Evolutionary conservation across 2,797 vertebrate genomes (phyloP), one percentile per base, ranked within the genome.

Genomic region (Sylvilagus floridanus): DNA sequence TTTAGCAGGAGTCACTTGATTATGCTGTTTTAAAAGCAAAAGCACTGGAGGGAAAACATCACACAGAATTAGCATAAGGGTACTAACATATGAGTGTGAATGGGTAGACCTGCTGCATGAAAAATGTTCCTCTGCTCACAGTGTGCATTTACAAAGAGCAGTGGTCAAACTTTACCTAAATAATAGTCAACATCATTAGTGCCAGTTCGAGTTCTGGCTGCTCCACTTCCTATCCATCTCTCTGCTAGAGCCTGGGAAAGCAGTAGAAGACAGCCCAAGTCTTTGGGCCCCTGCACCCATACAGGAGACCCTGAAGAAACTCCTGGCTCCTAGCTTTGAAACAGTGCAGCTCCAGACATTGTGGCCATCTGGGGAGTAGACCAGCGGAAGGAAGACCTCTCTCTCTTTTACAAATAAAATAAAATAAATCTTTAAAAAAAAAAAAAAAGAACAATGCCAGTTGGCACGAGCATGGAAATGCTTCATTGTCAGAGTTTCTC

Each of bases 1-100:
- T 95, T 97, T 95, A 96, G 92, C 32, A 94, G 52, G 0, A 1
- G 17, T 88, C 88, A 90, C 77, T 96, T 97, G 84, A 96, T 88
- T 97, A 90, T 95, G 8, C 62, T 96, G 66, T 84, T 42, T 28
- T n/a, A 78, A 68, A 97, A 97, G 81, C 54, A 68, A 96, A 97
- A 95, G 65, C 65, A 68, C 57, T 96, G 72, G 54, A 97, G 75
- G 62, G 62, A n/a, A 96, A 96, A 93, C 83, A 93, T 37, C 92
- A 93, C 69, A 96, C n/a, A 88, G 24, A 63, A 96, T 90, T 97
- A 97, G 84, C 47, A 79, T 90, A 77, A 90, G 82, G 94, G 54
- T 93, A 77, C 28, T 88, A 97, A 95, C 17, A 63, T 30, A 77
- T 26, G 4, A 24, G 66, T 76, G 84, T 7, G 37, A 94, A 95